Base-by-base conservation (phyloP, 2,113 vertebrate genomes). In the Trachemys scripta region DNA sequence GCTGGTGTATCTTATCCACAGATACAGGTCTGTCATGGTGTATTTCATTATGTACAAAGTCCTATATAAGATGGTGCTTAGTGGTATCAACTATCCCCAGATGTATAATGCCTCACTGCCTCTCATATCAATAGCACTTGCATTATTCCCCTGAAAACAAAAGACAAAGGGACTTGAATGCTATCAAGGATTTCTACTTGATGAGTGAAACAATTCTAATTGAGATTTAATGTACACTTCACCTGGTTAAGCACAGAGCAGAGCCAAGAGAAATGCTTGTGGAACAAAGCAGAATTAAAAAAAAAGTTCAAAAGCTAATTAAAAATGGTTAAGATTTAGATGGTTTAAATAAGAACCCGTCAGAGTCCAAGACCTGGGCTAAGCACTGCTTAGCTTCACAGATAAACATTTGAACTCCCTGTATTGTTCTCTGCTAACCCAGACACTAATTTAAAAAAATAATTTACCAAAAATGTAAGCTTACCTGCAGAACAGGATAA, bases 161-260 rank as follows among this genome's bases (percentile, higher is more conserved):
- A 0, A 3, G 45, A 57, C 82, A 25, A 38, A 27, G 85, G 57
- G 78, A 91, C 88, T 1, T 38, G 56, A 91, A 93, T 56, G 3
- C 90, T 79, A 29, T 72, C 8, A 78, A 96, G 85, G 82, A 65
- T 83, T 95, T 90, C 88, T 84, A 25, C 90, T 89, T 94, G 82
- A 87, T 85, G 17, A 94, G 24, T 38, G 76, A 3, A 92, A 92
- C 72, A 89, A 96, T 87, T 90, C 95, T 96, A 97, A 97, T 95
- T 96, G 96, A 97, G 92, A 96, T 95, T 97, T 96, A 96, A 96
- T 96, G 90, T 96, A 94, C 93, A 89, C 80, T 96, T 96, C 91
- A 90, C 88, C 93, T 90, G 69, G 72, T 91, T 95, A 94, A 95
- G 82, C 90, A 96, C 75, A 93, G 50, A 95, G 92, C 92, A 92